Evolutionary conservation across 2,888 invertebrate species (phyloP), one percentile per base, ranked within the genome.

Genomic region (Parapristionchus giblindavisi): DNA sequence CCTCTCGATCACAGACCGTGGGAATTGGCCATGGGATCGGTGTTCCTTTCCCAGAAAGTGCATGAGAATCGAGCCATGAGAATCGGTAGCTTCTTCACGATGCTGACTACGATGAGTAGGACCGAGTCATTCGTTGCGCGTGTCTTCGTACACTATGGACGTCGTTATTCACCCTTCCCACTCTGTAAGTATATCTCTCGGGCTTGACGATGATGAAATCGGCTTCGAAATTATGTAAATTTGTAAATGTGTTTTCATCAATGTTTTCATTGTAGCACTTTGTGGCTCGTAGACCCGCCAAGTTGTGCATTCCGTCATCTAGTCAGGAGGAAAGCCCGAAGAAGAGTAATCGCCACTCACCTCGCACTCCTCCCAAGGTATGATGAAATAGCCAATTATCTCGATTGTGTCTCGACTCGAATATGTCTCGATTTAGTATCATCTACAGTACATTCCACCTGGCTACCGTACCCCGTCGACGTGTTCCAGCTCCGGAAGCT

Each of bases 391-490:
- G 5, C 17, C 38, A 24, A 6, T 40, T 61, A 6, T 61, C 1
- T 40, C 38, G 6, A 27, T 8, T 29, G 29, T 29, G 1, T 29
- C 14, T n/a, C 11, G 52, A 4, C 24, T 4, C 4, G 60, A 36
- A 3, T 60, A 3, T 21, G 5, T 52, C 52, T 14, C n/a, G 5
- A 36, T 2, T 34, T 34, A 63, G 63, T 38, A 43, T 0, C 63
- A 63, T 40, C 63, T 63, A 43, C 29, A 38, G 43, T 63, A 11
- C 43, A 63, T 63, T 27, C 63, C 63, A 29, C 63, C 40, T 63
- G 63, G 63, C 11, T 43, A 63, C n/a, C 63, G 63, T 5, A 63
- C 63, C 29, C 40, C 63, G 40, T 29, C 63, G 3, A 40, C 61
- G 17, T 8, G 63, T 43, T 63, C 63, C 1, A 61, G 61, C 43